Conservation (phyloP, 2,888 invertebrate species). For the Diogma glabrata region DNA sequence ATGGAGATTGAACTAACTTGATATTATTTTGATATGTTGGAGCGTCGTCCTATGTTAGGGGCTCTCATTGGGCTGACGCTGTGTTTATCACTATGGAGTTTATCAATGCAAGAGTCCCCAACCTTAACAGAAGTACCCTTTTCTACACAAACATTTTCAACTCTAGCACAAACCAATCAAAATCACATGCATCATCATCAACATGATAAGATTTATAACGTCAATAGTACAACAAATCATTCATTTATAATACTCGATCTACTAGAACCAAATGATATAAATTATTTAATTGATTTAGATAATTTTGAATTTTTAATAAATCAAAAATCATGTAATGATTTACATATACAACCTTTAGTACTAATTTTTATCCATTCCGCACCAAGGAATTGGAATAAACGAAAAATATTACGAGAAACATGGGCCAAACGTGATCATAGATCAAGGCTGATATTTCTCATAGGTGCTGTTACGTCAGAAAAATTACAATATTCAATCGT, state of each 20-base stretch:
- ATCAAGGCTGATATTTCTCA: slow-evolving; percentile 51
- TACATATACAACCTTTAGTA: slow-evolving; percentile 40
- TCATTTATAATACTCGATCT: slow-evolving; percentile 7
- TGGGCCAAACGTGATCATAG: slow-evolving; percentile 52
- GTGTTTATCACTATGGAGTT: slow-evolving; percentile 34
- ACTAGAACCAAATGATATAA: slow-evolving; percentile 27
- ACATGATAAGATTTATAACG: slow-evolving; percentile 15
- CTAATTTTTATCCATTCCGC: slow-evolving; percentile 59
- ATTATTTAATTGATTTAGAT: slow-evolving; percentile 44
- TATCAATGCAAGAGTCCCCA: slow-evolving; percentile 31
- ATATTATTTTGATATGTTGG: slow-evolving; percentile 27
- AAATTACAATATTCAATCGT: slow-evolving; percentile 32
- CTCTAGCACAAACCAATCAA: slow-evolving; percentile 9
- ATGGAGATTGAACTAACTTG: slow-evolving; percentile 5
- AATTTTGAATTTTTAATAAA: slow-evolving; percentile 51
- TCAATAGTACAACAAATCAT: slow-evolving; percentile 14
- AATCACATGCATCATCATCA: slow-evolving; percentile 9
- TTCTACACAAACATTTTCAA: neutral
- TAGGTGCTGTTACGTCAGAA: slow-evolving; percentile 43
- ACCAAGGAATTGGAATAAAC: slow-evolving; percentile 49
- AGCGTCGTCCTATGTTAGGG: slow-evolving; percentile 32
- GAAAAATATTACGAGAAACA: slow-evolving; percentile 57
- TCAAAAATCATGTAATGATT: slow-evolving; percentile 41
- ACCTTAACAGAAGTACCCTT: slow-evolving; percentile 19
- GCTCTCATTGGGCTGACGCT: slow-evolving; percentile 32